Base-by-base conservation (phyloP, 2,797 vertebrate genomes). In the Pampus argenteus region DNA sequence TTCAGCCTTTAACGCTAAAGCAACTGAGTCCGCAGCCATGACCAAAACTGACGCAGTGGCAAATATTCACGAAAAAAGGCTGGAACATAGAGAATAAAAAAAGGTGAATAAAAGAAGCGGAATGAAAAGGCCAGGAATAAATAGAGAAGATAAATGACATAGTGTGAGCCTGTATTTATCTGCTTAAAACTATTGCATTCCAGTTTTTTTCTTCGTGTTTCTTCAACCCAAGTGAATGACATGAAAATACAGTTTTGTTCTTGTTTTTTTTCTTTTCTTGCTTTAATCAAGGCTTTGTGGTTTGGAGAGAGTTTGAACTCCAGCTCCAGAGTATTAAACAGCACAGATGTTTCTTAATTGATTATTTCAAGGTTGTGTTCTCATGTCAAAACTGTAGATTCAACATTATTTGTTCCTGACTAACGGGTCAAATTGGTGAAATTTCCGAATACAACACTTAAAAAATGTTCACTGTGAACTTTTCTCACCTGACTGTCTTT, bases 1-100 rank as follows among this genome's bases (percentile, higher is more conserved):
- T 90, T 82, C 68, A 81, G 45, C 60, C 63, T 71, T 76, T 58
- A 77, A 64, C 8, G 38, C 20, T 66, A 79, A 62, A 75, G 54
- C 10, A 23, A 62, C 72, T 0, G 60, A 81, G 47, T 82, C 42
- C 0, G 6, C 65, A 83, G 76, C 78, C 76, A 26, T 83, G 82
- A 82, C 70, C 78, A 70, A 80, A 79, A 81, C 65, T 15, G 40
- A 66, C n/a, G 36, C 74, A 71, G 55, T 2, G 48, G 61, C 31
- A 66, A 17, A 73, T 65, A 73, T 86, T 49, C 55, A 31, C 0
- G 9, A 10, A 17, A 45, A 62, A 49, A 34, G 29, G 15, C 6
- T 50, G 45, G 18, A 56, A 48, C 18, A 68, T 4, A 28, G 4
- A 59, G 15, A 73, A 68, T 14, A 42, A 66, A 68, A 59, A 59